phyloP scores from a whole-genome alignment of 2,797 vertebrate species.

The Pyrocephalus nanus region DNA sequence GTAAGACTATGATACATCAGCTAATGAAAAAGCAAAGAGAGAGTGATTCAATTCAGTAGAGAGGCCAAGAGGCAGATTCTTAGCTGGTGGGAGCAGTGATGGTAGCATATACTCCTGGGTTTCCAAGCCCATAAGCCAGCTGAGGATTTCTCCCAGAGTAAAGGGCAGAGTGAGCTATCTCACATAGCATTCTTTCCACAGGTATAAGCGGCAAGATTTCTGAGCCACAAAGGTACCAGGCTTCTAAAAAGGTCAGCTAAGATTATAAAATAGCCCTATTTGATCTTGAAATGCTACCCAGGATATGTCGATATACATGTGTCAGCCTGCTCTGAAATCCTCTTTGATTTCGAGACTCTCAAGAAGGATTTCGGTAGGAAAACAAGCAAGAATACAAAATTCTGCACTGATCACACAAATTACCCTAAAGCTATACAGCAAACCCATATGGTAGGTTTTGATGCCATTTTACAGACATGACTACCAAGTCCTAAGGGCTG shows the following conservation, averaged over 20 bases:
- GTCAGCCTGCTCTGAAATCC: background rate
- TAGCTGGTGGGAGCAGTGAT: background rate
- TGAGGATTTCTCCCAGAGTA: background rate
- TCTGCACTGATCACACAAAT: background rate
- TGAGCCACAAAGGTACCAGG: background rate
- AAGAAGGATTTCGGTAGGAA: background rate
- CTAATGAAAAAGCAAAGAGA: slow-evolving; percentile 34
- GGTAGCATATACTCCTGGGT: background rate
- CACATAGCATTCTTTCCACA: background rate
- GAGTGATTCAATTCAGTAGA: background rate
- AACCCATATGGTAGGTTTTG: background rate
- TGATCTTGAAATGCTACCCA: background rate
- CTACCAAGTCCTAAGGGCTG: background rate
- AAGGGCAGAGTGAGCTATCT: background rate
- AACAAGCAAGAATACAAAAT: background rate
- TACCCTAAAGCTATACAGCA: background rate
- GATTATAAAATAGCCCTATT: background rate
- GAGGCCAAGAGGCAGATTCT: background rate
- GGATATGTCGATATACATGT: background rate
- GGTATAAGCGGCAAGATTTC: background rate
- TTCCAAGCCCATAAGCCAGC: background rate
- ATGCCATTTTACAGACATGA: background rate
- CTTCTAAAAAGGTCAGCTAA: background rate
- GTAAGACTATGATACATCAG: slow-evolving; percentile 38
- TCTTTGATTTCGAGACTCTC: background rate